Base-by-base conservation (phyloP, 2,888 invertebrate species). In the Drosophila meridionalis region DNA sequence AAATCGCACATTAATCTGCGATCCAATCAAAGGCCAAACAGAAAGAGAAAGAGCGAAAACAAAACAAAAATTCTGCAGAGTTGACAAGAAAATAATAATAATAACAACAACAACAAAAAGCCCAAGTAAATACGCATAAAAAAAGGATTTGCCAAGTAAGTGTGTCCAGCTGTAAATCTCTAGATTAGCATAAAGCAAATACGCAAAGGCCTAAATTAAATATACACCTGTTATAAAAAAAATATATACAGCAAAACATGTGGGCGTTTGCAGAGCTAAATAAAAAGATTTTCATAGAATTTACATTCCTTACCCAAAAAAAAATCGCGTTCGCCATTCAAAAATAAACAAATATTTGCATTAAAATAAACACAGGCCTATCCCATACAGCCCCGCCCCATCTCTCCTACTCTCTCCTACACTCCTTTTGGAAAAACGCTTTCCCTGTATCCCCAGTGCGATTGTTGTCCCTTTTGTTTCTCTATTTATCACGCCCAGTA, bases 291-390 rank as follows among this genome's bases (percentile, higher is more conserved):
- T 63, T 63, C 48, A 48, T 55, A 45, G 55, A 74, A 76, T 73
- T 68, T 69, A 62, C 72, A 77, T 82, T 69, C 68, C 47, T 69
- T 62, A 9, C 55, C 26, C 28, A 64, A 52, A 58, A 66, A 26
- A 26, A 32, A 61, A 57, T 38, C 56, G 64, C 20, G 45, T 43
- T 67, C 11, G 70, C 73, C 67, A 80, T 72, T 80, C 71, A 70
- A 69, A 85, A 89, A 86, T 87, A 89, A 87, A 84, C 85, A 89
- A 86, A 86, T 87, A 86, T 86, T 89, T 89, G 85, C 76, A 84
- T 87, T 73, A 73, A 86, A 87, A 86, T 82, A 86, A 89, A 89
- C 88, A 87, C 67, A 60, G 70, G 68, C 50, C 45, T 42, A 56
- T n/a, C 56, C 56, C 6, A 20, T 11, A n/a, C 11, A 12, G 30